Base-by-base conservation (phyloP, 2,888 invertebrate species). In the Nomada goodeniana region DNA sequence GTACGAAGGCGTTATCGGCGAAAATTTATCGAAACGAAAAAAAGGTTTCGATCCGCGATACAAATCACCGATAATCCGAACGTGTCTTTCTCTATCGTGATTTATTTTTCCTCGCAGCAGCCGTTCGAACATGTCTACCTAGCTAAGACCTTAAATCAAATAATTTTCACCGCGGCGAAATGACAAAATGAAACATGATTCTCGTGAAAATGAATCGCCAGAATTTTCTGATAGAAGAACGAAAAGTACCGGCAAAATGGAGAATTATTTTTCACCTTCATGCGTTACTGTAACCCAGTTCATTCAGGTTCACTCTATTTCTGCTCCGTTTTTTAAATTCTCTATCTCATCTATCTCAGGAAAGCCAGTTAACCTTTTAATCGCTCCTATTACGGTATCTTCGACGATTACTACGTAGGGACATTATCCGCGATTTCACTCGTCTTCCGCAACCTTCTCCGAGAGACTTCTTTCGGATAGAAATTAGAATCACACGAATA, bases 21-120 rank as follows among this genome's bases (percentile, higher is more conserved):
- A 64, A 18, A 57, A 18, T 44, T 65, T 50, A 52, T 71, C 15
- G 26, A 63, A 50, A 15, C 59, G 36, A 20, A 11, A 11, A 36
- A 23, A 55, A 57, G 26, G 36, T 59, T 23, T 26, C 42, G 11
- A 50, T 20, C 36, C 52, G 4, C 15, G 13, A 26, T 47, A 74
- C 79, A 82, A 70, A 82, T 82, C 79, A 42, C 52, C 20, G 55
- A 74, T 82, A 74, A 82, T 74, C 79, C 81, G 23, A 65, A 36
- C 23, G 44, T 60, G 47, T 74, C 70, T n/a, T 53, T 65, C 73
- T 70, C 70, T 50, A 60, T 26, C n/a, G 18, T 57, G 74, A 82
- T 64, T 82, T 72, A 63, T 82, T 64, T 70, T 60, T 44, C 44
- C 26, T 70, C 53, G 15, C 52, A 53, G 52, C 65, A 13, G 47